Base-by-base conservation (phyloP, 2,888 invertebrate genomes). In the Pegoplata infirma region DNA sequence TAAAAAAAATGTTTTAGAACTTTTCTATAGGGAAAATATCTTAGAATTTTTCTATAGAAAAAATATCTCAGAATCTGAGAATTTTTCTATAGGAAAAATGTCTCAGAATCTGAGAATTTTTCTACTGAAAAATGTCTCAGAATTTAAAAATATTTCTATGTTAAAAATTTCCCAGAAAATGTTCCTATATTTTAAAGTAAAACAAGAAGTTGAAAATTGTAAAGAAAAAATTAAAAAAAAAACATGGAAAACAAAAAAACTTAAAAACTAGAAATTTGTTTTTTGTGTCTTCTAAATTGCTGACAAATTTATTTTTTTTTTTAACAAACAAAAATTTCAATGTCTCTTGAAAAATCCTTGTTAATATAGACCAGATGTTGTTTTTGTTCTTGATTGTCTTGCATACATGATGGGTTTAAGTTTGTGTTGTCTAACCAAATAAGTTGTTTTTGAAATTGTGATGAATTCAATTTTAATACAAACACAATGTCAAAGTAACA, bases 341-440 rank as follows among this genome's bases (percentile, higher is more conserved):
- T n/a, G n/a, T n/a, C n/a, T n/a, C n/a, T n/a, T n/a, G n/a, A n/a
- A n/a, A n/a, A n/a, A n/a, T n/a, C n/a, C n/a, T n/a, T n/a, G n/a
- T n/a, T n/a, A n/a, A n/a, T n/a, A n/a, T n/a, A n/a, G 67, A 71
- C 63, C 79, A 79, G 61, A 73, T 74, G 63, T 74, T 69, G 25
- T 32, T 68, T 25, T 59, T 61, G 44, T 55, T 47, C 44, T 56
- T 59, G 32, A 55, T 14, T n/a, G 16, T 53, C 14, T 19, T 55
- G 6, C 12, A 49, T 49, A 49, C 21, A 14, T 23, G 19, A 46
- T 67, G 46, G 46, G n/a, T 28, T 66, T 66, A 7, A 16, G 19
- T 19, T 56, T 56, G n/a, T 19, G 56, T 36, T 19, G 19, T 7
- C 5, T 32, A 10, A 32, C 5, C 10, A 32, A 7, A 25, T n/a